Percentiles rank a stretch among this genome's conserved stretches.
phyloP scores from a whole-genome alignment of 2,888 invertebrate genomes.

The Periphyllus acericola region DNA sequence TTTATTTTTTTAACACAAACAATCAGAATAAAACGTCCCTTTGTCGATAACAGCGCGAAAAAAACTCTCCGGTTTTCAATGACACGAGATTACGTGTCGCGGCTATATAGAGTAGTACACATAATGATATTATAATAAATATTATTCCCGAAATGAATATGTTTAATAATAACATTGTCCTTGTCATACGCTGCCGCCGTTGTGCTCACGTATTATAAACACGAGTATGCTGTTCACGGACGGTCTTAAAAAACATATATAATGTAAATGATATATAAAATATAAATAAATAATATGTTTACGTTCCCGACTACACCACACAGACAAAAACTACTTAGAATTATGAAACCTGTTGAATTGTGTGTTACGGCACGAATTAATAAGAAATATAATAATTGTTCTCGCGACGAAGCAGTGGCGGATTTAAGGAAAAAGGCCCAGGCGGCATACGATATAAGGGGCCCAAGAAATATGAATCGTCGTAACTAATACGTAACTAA shows the following conservation, averaged over 20 bases:
- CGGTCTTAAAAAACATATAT: constrained; percentile 29
- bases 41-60: constrained; percentile 11
- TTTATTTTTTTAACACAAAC: neutral
- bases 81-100: constrained; percentile 24
- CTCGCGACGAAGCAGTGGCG: neutral
- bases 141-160: constrained; percentile 21
- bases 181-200: constrained; percentile 23
- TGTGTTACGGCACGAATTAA: constrained; percentile 1
- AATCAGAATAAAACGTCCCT: constrained; percentile 44
- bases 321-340: neutral
- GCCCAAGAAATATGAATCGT: too few relatives aligned
- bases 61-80: neutral
- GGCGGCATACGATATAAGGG: too few relatives aligned
- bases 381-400: constrained; percentile 24
- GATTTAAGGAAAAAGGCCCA: too few relatives aligned
- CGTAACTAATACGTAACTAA: too few relatives aligned
- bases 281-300: constrained; percentile 34
- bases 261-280: neutral
- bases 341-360: neutral
- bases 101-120: neutral
- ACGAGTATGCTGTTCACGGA: constrained; percentile 45
- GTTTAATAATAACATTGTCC: constrained; percentile 36
- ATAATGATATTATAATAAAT: constrained; percentile 33
- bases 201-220: constrained; percentile 55
- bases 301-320: neutral